These are phyloP conservation scores for Drosophila sproati DNA, from an alignment of 1,140 invertebrate species.

Conservation along the genomic window DNA sequence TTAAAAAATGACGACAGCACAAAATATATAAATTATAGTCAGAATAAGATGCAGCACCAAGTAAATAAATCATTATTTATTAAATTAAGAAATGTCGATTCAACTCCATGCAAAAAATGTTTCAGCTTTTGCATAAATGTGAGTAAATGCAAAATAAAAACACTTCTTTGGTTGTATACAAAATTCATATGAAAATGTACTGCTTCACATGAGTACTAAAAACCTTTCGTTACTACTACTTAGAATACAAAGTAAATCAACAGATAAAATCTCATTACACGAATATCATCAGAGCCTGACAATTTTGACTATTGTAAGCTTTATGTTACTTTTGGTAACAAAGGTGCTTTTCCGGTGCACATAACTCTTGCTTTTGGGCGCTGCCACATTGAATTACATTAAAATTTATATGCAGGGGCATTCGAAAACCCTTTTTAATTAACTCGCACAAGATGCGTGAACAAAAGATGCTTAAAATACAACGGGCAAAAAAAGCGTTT, in stretches of 20 bases:
- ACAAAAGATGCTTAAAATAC: slow-evolving; percentile 53
- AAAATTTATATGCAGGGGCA: slow-evolving; percentile 16
- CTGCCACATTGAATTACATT: slow-evolving; percentile 10
- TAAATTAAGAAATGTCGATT: no score
- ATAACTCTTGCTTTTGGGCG: slow-evolving; percentile 18
- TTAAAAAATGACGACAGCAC: no score
- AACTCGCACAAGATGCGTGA: slow-evolving; percentile 69
- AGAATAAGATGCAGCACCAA: no score
- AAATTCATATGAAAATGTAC: no score
- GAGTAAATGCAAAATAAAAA: no score
- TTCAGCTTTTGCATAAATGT: no score
- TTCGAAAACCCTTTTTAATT: slow-evolving; percentile 75
- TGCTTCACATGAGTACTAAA: no score
- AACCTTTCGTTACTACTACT: no score
- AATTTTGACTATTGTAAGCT: slow-evolving; percentile 9
- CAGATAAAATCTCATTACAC: neutral
- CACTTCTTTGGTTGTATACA: no score
- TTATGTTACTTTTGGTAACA: slow-evolving; percentile 11
- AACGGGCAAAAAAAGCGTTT: slow-evolving; percentile 46
- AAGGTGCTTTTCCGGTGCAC: neutral
- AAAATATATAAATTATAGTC: no score
- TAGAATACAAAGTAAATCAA: neutral
- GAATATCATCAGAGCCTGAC: slow-evolving; percentile 12
- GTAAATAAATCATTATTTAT: no score
- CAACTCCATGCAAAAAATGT: no score